Evolutionary conservation across 2,888 invertebrate genomes (phyloP), one percentile per base, ranked within the genome.

Genomic region (Zaprionus bogoriensis): DNA sequence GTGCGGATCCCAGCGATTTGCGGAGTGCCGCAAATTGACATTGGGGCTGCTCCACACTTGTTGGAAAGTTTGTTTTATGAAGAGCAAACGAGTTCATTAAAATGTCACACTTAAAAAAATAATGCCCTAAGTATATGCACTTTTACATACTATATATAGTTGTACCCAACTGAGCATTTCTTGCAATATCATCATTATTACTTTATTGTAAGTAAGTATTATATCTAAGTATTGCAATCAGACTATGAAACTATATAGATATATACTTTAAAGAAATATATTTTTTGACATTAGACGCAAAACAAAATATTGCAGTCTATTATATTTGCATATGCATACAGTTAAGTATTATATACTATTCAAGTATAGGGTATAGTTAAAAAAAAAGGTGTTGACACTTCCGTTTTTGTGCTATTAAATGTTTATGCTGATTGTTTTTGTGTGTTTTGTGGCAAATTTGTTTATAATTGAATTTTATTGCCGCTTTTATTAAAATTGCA

Each of bases 391-490:
- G 6, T 47, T 42, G 28, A 36, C 47, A 39, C 50, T 55, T 14
- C 9, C 42, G 19, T 38, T 39, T 4, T 12, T 50, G 9, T 23
- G n/a, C n/a, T n/a, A n/a, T n/a, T n/a, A n/a, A n/a, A n/a, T n/a
- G n/a, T 44, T 17, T 41, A 38, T 41, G 17, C 5, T n/a, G n/a
- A 9, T n/a, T 52, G n/a, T n/a, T 42, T 36, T 59, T 52, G 9
- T 19, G 23, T 7, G 14, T 50, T 53, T 5, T 54, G 41, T 30
- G 25, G 38, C 25, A 58, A 67, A 63, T 65, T 68, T 61, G 23
- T 22, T 48, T 66, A 72, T 76, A 83, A 86, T 83, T 86, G 66
- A 73, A 69, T 78, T 84, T 74, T 48, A 51, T 66, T 50, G 41
- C 5, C 17, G 44, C 36, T 41, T 65, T 79, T 73, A 76, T 73